Base-by-base conservation (phyloP, 2,113 vertebrate species). In the Glaucomys volans region DNA sequence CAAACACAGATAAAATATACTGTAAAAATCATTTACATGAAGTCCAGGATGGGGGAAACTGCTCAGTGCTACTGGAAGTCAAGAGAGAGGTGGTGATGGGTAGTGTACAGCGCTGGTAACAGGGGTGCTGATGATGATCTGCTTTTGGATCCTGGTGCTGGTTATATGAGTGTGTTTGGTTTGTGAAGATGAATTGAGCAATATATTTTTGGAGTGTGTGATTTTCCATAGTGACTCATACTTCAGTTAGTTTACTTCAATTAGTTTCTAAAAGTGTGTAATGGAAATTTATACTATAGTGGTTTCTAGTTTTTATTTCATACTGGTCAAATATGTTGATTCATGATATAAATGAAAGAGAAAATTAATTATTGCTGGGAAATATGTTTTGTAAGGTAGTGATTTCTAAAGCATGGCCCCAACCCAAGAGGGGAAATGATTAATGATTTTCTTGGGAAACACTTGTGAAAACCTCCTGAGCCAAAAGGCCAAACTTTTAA, bases 291-390 rank as follows among this genome's bases (percentile, higher is more conserved):
- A 20, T 32, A 30, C 24, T 44, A 44, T 40, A 82, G 64, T 1
- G 66, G 52, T 90, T 95, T 91, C n/a, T 90, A 32, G 5, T 28
- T 95, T 92, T 95, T 87, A 76, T 92, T 96, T 75, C 2, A 30
- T 32, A 44, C 0, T 3, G 59, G 37, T 83, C 91, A 83, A 89
- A 82, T 76, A 72, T 52, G 47, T 67, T 13, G 69, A 93, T 80
- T 96, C 26, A 71, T 37, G 26, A 59, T 75, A 37, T n/a, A 62
- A 92, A 80, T 79, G 35, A 28, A 16, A 85, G 69, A 50, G 13
- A 64, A 92, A 90, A 83, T 66, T 66, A 91, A 88, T 92, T 84
- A 32, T 89, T 92, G 11, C 52, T 94, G 50, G 66, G 84, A 84
- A 92, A 84, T 42, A 54, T 74, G 26, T 76, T 87, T 24, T 44